Evolutionary conservation across 2,797 vertebrate species (phyloP).

Genomic region (Lateolabrax maculatus): DNA sequence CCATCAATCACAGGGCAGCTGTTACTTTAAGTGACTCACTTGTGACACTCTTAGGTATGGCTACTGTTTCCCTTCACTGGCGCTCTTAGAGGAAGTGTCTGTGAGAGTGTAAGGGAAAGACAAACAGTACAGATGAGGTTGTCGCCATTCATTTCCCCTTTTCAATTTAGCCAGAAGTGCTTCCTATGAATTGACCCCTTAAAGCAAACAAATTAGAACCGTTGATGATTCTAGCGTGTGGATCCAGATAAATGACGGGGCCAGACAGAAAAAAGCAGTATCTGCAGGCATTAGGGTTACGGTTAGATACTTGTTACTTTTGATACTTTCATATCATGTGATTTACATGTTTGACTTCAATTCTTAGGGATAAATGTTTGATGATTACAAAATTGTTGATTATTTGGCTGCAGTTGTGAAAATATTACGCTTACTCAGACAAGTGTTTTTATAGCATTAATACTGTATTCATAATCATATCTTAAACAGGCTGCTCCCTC

Average conservation of each 20-base stretch:
- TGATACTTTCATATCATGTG: background rate
- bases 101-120: slow-evolving; percentile 18
- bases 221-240: slow-evolving; percentile 40
- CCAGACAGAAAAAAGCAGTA: background rate
- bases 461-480: slow-evolving; percentile 45
- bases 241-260: slow-evolving; percentile 16
- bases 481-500: slow-evolving; percentile 24
- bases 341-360: slow-evolving; percentile 1
- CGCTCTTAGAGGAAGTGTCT: slow-evolving; percentile 27
- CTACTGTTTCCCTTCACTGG: slow-evolving; percentile 46
- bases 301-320: no score
- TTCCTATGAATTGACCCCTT: slow-evolving; percentile 62
- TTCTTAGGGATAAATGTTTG: slow-evolving; percentile 1
- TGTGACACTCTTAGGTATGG: slow-evolving; percentile 56
- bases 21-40: slow-evolving; percentile 70
- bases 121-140: slow-evolving; percentile 54
- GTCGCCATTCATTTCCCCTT: slow-evolving; percentile 65
- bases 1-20: slow-evolving; percentile 66
- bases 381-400: slow-evolving; percentile 4
- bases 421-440: slow-evolving; percentile 15
- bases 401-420: slow-evolving; percentile 14
- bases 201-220: slow-evolving; percentile 67
- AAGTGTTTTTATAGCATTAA: slow-evolving; percentile 28
- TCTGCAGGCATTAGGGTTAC: no score
- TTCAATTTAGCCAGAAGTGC: slow-evolving; percentile 53